phyloP scores from a whole-genome alignment of 2,113 vertebrate genomes.

The Pantherophis guttatus region DNA sequence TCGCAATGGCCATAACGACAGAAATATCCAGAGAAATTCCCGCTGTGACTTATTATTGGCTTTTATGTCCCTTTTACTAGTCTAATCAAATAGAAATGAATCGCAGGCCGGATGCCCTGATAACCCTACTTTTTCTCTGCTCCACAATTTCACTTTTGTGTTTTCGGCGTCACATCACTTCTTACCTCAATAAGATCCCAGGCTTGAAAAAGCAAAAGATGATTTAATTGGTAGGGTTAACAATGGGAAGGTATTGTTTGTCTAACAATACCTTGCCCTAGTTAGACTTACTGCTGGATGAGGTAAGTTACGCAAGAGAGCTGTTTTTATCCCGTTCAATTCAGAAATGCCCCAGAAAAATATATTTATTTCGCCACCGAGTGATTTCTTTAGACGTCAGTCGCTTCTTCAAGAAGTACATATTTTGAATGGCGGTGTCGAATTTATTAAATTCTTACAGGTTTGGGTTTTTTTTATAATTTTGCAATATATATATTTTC shows the following conservation, averaged over 20 bases:
- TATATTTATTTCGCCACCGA: neutral
- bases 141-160: neutral
- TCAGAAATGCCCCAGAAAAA: neutral
- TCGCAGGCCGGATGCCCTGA: neutral
- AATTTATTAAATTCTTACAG: neutral
- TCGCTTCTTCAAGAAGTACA: neutral
- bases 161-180: neutral
- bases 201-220: neutral
- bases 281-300: neutral
- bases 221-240: neutral
- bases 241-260: neutral
- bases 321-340: neutral
- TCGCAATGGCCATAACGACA: no score
- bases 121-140: neutral
- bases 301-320: neutral
- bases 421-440: neutral
- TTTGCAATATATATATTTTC: no score
- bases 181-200: neutral
- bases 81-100: neutral
- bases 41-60: neutral
- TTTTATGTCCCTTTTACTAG: neutral
- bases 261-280: neutral
- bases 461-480: neutral
- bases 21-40: neutral
- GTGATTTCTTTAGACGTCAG: neutral